These are phyloP conservation scores for Stichopus chloronotus DNA, from an alignment of 35 echinoderm and acorn worm species.

Conservation along the genomic window DNA sequence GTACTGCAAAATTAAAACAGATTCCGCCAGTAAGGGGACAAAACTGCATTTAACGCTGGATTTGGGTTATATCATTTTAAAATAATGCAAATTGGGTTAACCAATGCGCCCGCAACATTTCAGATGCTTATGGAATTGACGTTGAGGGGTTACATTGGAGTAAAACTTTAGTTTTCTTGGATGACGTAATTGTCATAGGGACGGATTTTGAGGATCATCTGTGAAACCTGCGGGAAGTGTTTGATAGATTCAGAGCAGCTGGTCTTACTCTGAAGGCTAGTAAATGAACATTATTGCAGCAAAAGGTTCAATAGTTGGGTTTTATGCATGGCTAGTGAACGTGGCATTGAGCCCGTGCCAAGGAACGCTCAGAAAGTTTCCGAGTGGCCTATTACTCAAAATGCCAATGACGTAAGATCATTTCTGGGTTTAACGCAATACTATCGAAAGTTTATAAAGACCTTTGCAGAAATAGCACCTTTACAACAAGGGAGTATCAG, in stretches of 20 bases:
- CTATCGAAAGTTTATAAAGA: too few species aligned
- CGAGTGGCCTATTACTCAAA: too few species aligned
- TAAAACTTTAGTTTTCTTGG: conserved; percentile 37
- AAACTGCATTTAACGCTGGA: background rate
- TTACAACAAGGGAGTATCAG: too few species aligned
- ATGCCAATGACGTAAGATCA: too few species aligned
- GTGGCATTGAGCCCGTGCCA: conserved; percentile 56
- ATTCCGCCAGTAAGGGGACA: background rate
- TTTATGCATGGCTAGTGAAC: conserved; percentile 34
- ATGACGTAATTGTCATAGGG: conserved; percentile 46
- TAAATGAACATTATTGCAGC: conserved; percentile 65
- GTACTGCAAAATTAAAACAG: background rate
- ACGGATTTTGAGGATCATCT: conserved; percentile 42
- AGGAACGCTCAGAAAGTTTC: conserved; percentile 37
- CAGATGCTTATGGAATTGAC: background rate
- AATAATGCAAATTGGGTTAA: background rate
- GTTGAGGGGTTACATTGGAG: background rate
- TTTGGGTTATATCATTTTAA: background rate
- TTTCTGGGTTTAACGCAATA: too few species aligned
- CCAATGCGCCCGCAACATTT: background rate
- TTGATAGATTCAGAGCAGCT: conserved; percentile 16
- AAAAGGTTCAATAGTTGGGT: conserved; percentile 48
- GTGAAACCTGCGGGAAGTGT: background rate
- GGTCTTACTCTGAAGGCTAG: conserved; percentile 60
- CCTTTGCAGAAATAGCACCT: too few species aligned